Percentiles rank a stretch among this genome's conserved stretches.
Conservation (phyloP, 2,797 vertebrate genomes). For the Rhinoraja longicauda region DNA sequence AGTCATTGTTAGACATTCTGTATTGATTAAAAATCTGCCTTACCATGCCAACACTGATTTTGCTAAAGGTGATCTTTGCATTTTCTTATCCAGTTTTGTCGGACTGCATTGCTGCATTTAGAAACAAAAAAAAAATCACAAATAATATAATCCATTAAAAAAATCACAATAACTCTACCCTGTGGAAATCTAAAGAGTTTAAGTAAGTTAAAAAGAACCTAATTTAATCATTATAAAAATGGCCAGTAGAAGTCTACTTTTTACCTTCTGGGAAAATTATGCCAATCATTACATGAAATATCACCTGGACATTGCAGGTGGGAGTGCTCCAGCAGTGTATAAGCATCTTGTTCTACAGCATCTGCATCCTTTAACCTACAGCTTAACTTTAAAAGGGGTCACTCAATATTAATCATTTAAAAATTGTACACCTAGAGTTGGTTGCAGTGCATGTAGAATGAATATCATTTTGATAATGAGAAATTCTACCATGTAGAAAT, state of each 20-base stretch:
- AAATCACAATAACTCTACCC: neutral
- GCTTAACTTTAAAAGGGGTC: neutral
- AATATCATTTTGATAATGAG: neutral
- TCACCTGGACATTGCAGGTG: neutral
- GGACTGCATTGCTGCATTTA: neutral
- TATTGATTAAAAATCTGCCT: neutral
- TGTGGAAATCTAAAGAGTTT: neutral
- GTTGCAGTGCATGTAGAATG: neutral
- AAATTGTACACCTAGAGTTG: neutral
- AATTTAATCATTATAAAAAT: neutral
- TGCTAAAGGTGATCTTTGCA: neutral
- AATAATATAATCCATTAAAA: neutral
- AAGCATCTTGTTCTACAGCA: neutral
- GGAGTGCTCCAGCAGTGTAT: neutral
- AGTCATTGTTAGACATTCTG: neutral
- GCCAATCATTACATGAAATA: neutral
- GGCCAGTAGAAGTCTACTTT: neutral
- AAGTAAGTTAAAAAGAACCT: neutral
- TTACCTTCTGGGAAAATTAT: neutral
- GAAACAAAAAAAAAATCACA: neutral
- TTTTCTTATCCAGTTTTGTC: neutral
- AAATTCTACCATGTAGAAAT: neutral
- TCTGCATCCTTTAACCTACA: neutral
- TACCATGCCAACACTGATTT: constrained; percentile 18
- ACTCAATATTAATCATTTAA: neutral